phyloP scores from a whole-genome alignment of 64 coral and sea anemone species.

The Montipora cactus region DNA sequence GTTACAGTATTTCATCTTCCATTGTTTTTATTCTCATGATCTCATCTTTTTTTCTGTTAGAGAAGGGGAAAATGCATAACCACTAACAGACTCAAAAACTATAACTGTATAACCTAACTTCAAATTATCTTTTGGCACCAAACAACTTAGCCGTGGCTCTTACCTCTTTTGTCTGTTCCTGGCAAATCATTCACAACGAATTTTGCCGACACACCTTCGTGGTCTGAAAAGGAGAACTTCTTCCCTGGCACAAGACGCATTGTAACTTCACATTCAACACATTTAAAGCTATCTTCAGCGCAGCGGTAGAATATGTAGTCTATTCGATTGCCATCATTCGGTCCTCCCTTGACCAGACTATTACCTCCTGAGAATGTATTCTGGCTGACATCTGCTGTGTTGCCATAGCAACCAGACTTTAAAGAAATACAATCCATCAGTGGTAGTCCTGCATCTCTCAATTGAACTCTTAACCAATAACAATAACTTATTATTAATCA shows the following conservation, averaged over 20 bases:
- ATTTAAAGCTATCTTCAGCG: conserved; percentile 10
- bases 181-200: conserved; percentile 57
- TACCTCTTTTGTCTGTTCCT: neutral
- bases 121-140: neutral
- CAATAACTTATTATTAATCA: too few relatives aligned
- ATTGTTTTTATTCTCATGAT: too few relatives aligned
- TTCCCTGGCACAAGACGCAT: conserved; percentile 87
- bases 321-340: conserved; percentile 78
- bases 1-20: too few relatives aligned
- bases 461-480: neutral
- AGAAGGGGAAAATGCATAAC: too few relatives aligned
- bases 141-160: neutral
- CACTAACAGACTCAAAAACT: too few relatives aligned
- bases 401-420: conserved; percentile 81
- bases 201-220: conserved; percentile 79
- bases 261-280: conserved; percentile 67
- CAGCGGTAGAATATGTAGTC: conserved; percentile 85
- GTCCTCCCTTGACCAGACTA: conserved; percentile 42
- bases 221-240: conserved; percentile 85
- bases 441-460: neutral
- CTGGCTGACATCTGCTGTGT: conserved; percentile 86
- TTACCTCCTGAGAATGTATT: conserved; percentile 61
- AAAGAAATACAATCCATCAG: neutral
- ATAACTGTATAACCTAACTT: too few relatives aligned
- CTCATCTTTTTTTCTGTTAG: too few relatives aligned